A percentile compares a stretch with the other conserved stretches of the same genome.
Conservation (phyloP, 2,797 vertebrate genomes). For the Sebastes oblongus region DNA sequence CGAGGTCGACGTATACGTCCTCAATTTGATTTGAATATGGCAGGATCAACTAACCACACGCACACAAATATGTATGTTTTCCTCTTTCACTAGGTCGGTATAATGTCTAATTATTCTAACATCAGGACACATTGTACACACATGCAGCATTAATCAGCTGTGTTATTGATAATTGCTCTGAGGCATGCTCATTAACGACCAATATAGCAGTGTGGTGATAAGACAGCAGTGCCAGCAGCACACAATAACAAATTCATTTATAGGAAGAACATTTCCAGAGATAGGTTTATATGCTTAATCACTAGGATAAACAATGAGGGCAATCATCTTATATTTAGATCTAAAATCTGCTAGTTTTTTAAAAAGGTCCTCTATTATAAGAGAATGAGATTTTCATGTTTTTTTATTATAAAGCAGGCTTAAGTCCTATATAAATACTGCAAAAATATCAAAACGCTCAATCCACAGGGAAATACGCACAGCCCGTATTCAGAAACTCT, state of each 20-base stretch:
- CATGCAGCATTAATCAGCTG: constrained; percentile 13
- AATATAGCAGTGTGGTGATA: not conserved
- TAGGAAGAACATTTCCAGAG: not conserved
- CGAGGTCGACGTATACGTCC: constrained; percentile 20
- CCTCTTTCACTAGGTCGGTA: not conserved
- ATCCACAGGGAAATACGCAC: too few relatives aligned
- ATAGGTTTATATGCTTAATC: not conserved
- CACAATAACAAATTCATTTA: not conserved
- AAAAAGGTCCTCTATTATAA: too few relatives aligned
- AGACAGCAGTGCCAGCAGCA: not conserved
- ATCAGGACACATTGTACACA: not conserved
- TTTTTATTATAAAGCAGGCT: too few relatives aligned
- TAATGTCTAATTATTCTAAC: not conserved
- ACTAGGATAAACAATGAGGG: not conserved
- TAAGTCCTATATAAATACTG: too few relatives aligned
- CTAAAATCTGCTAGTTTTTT: not conserved
- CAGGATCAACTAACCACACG: constrained; percentile 1
- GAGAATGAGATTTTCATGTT: too few relatives aligned
- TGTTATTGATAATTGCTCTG: constrained; percentile 5
- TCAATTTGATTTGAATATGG: constrained; percentile 10
- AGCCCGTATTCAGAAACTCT: too few relatives aligned
- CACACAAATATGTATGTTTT: not conserved
- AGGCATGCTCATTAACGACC: constrained; percentile 2
- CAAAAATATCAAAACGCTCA: too few relatives aligned
- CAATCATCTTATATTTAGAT: not conserved